These are phyloP conservation scores for Smithornis capensis DNA, from an alignment of 2,113 vertebrate species.

Conservation along the genomic window DNA sequence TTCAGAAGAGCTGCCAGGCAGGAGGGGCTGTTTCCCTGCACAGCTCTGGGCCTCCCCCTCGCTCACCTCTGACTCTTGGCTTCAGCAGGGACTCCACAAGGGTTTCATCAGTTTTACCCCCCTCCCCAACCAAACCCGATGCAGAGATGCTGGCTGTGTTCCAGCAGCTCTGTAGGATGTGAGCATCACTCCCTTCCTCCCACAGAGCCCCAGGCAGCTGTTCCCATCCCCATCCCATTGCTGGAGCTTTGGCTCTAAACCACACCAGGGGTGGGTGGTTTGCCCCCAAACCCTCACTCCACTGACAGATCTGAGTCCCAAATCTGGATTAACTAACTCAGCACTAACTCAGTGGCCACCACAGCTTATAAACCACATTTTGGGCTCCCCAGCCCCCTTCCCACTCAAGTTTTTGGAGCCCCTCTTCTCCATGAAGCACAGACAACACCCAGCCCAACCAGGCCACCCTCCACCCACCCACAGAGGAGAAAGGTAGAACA, in stretches of 20 bases:
- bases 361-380: fast-evolving
- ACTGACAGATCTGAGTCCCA: background rate
- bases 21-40: background rate
- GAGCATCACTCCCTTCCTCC: background rate
- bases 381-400: background rate
- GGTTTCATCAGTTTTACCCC: background rate
- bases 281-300: background rate
- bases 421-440: fast-evolving
- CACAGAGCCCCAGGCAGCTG: background rate
- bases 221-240: background rate
- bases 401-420: background rate
- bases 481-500: background rate
- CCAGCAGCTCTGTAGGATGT: background rate
- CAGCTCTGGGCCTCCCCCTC: background rate
- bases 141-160: background rate
- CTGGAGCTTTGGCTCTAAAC: background rate
- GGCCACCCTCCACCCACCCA: background rate
- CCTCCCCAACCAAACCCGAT: background rate
- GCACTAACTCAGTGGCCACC: background rate
- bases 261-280: background rate
- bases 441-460: background rate
- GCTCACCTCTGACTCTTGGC: background rate
- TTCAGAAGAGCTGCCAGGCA: background rate
- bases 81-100: background rate
- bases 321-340: background rate